A percentile compares a stretch with the other conserved stretches of the same genome.
These are phyloP conservation scores for Danio aesculapii DNA, from an alignment of 2,797 vertebrate genomes.

Conservation along the genomic window DNA sequence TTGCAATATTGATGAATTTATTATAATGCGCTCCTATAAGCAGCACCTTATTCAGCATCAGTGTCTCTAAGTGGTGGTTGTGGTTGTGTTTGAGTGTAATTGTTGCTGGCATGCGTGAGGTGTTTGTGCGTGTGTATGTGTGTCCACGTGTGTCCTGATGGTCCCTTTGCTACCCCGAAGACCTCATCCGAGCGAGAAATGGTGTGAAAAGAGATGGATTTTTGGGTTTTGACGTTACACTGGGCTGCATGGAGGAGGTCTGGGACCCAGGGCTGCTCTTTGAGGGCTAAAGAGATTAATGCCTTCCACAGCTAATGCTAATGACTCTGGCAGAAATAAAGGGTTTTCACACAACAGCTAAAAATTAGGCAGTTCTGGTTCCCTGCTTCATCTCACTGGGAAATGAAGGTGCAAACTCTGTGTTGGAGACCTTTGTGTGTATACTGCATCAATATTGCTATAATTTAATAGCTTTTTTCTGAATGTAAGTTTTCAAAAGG, in stretches of 20 bases:
- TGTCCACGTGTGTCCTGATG: background rate
- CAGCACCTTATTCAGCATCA: no score
- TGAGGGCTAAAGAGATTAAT: constrained; percentile 63
- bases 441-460: no score
- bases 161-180: background rate
- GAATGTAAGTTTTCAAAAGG: background rate
- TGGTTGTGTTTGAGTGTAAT: constrained; percentile 16
- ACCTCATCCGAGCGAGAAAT: background rate
- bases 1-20: no score
- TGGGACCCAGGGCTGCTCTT: constrained; percentile 37
- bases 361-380: constrained; percentile 27
- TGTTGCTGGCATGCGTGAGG: constrained; percentile 10
- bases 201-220: background rate
- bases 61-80: no score
- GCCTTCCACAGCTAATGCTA: constrained; percentile 65
- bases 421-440: background rate
- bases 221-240: constrained; percentile 14
- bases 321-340: constrained; percentile 59
- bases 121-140: background rate
- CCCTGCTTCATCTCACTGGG: background rate
- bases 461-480: background rate
- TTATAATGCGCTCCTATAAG: no score
- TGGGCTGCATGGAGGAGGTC: constrained; percentile 21
- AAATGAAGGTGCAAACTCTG: background rate
- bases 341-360: constrained; percentile 9